A percentile compares a stretch with the other conserved stretches of the same genome.
Evolutionary conservation across 2,888 invertebrate species (phyloP).

Genomic region (Rosalia funebris): DNA sequence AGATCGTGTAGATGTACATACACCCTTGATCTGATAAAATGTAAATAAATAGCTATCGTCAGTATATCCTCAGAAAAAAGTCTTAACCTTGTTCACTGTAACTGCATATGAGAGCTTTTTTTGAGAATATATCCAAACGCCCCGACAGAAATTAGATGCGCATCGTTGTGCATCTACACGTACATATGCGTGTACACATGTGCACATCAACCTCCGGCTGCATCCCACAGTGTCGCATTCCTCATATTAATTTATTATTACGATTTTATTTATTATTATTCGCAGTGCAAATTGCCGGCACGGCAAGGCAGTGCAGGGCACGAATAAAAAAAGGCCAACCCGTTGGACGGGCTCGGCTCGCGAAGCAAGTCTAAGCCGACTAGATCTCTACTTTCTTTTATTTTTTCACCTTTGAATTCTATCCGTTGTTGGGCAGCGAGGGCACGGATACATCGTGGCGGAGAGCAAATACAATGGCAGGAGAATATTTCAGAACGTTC

Average conservation of each 20-base stretch:
- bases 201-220: constrained; percentile 18
- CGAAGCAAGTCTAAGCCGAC: constrained; percentile 27
- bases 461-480: background rate
- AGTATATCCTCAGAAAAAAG: no score
- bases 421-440: background rate
- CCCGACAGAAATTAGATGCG: background rate
- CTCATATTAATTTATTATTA: constrained; percentile 35
- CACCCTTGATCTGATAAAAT: no score
- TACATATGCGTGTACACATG: background rate
- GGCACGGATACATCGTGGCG: background rate
- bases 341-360: constrained; percentile 31
- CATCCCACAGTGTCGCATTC: constrained; percentile 30
- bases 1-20: no score
- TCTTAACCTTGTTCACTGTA: no score
- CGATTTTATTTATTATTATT: constrained; percentile 37
- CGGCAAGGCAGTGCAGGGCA: constrained; percentile 14
- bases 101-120: no score
- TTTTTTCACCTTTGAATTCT: constrained; percentile 11
- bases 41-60: no score
- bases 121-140: no score
- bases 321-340: constrained; percentile 19
- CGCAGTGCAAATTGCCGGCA: constrained; percentile 30
- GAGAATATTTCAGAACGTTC: background rate
- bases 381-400: constrained; percentile 14
- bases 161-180: background rate